Conservation (phyloP, 2,797 vertebrate genomes). For the Peromyscus attwateri region DNA sequence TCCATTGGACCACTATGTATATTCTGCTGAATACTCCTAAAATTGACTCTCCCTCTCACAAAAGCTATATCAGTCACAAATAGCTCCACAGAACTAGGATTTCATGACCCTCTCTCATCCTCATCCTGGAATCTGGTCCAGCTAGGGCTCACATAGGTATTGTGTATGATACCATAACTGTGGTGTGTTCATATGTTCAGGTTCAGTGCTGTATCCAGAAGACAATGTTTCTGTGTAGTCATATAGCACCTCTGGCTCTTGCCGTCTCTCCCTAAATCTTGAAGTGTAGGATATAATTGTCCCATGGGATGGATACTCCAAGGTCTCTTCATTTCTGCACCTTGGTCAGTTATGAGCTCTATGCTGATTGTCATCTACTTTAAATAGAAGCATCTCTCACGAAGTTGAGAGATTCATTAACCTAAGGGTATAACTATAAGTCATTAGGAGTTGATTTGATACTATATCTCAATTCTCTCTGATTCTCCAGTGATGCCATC, state of each 20-base stretch:
- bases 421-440: background rate
- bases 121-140: background rate
- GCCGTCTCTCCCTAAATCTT: rapidly evolving
- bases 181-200: no score
- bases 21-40: slow-evolving; percentile 89
- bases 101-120: background rate
- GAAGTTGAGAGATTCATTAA: background rate
- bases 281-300: background rate
- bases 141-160: background rate
- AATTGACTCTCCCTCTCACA: background rate
- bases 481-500: background rate
- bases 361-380: background rate
- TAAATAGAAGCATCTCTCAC: background rate
- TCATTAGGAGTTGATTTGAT: no score
- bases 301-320: no score
- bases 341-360: background rate
- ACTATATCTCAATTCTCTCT: background rate
- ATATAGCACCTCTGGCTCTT: background rate
- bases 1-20: slow-evolving; percentile 91
- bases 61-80: background rate
- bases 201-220: no score
- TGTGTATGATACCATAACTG: background rate
- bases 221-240: background rate
- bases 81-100: background rate
- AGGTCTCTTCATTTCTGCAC: background rate